These are phyloP conservation scores for Mesorhabditis spiculigera DNA, from an alignment of 2,888 invertebrate species.

Conservation along the genomic window DNA sequence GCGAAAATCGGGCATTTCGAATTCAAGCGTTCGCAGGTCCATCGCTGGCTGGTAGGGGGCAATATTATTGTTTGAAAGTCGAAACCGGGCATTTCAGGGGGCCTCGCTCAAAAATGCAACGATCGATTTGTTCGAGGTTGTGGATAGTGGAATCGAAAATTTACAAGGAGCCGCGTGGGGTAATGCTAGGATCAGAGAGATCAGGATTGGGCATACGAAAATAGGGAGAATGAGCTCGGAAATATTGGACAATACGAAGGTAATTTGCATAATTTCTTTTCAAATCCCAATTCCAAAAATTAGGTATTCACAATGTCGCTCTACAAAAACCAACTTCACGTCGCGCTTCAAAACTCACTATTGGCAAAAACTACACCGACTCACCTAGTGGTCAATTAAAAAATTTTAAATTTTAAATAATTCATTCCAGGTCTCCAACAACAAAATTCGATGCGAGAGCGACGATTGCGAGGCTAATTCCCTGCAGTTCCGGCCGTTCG, in stretches of 20 bases:
- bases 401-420: background rate
- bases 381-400: background rate
- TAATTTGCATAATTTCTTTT: background rate
- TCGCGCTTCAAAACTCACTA: background rate
- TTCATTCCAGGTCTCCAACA: background rate
- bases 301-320: background rate
- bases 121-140: background rate
- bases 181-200: background rate
- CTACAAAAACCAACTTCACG: background rate
- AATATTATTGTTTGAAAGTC: background rate
- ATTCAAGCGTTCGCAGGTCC: background rate
- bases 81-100: background rate
- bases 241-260: background rate
- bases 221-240: background rate
- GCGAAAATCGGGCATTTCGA: constrained; percentile 6
- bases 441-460: background rate
- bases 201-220: background rate
- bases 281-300: background rate
- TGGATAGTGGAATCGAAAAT: background rate
- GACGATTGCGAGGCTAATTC: constrained; percentile 1
- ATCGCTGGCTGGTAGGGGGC: background rate
- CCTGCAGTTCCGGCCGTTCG: background rate
- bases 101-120: background rate
- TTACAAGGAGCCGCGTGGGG: background rate
- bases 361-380: background rate